phyloP scores from a whole-genome alignment of 2,113 vertebrate species.

The Chelonoidis abingdonii region DNA sequence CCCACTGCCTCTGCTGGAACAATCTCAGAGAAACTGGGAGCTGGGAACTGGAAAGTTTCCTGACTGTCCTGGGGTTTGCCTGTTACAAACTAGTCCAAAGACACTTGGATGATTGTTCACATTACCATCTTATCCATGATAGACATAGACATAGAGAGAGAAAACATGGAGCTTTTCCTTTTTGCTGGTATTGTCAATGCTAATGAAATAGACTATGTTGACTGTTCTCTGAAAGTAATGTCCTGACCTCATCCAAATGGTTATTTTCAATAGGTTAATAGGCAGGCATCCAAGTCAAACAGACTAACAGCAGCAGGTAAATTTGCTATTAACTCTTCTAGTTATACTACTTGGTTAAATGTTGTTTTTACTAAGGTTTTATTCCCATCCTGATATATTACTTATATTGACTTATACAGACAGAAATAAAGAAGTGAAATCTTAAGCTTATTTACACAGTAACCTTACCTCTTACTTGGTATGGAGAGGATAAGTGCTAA shows the following conservation, averaged over 20 bases:
- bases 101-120: accelerated
- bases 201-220: neutral
- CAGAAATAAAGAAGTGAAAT: neutral
- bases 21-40: neutral
- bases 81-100: neutral
- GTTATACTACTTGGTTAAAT: neutral
- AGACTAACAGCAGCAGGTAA: neutral
- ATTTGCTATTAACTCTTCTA: neutral
- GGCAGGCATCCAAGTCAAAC: neutral
- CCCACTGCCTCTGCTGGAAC: neutral
- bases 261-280: neutral
- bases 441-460: neutral
- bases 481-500: no score
- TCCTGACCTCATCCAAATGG: constrained; percentile 1
- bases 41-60: neutral
- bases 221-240: neutral
- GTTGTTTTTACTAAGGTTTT: neutral
- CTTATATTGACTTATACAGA: neutral
- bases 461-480: neutral
- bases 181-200: neutral
- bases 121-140: neutral
- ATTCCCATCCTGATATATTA: neutral
- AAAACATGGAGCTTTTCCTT: neutral
- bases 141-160: neutral
- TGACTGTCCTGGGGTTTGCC: neutral